Evolutionary conservation across 2,888 invertebrate species (phyloP), one percentile per base, ranked within the genome.

Genomic region (Steinernema hermaphroditum): DNA sequence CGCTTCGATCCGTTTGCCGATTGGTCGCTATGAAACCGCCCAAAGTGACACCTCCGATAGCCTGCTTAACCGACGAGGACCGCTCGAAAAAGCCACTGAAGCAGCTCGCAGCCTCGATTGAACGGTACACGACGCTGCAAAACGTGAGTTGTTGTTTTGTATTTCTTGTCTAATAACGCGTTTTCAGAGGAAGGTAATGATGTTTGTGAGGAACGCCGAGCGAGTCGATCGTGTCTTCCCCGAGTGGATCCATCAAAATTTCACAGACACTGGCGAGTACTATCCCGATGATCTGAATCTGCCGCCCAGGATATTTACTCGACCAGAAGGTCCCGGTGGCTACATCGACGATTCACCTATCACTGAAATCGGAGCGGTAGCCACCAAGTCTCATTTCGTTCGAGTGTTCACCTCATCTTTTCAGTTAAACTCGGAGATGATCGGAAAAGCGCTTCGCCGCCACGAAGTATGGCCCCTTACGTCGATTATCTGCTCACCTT

Each of bases 221-320:
- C 73, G 75, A 9, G 41, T 74, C 19, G 75, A 75, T 71, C 73
- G 75, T 8, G 71, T 74, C 19, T 75, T 75, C 50, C 75, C 73
- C 16, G 73, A 75, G 57, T 75, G 75, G 75, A 43, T 74, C 9
- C 70, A 32, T 19, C 46, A 41, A 1, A 74, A 73, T 34, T 46
- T 75, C 32, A 71, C 72, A 19, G 75, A 75, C 43, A 43, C 57
- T 24, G 90, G 89, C 12, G 87, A 90, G 49, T 96, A 95, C 86
- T 88, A 91, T 54, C 90, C 93, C 74, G 92, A 92, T 86, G 94
- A 96, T 88, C 89, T 96, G 71, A 96, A 96, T 87, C 92, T 96
- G 92, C 96, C 96, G 0, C 90, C 91, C 75, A 89, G 89, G 29
- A 88, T 96, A 80, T 92, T 68, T 41, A 24, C 49, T 27, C 74